phyloP scores from a whole-genome alignment of 2,888 invertebrate genomes.

The Allacma fusca region DNA sequence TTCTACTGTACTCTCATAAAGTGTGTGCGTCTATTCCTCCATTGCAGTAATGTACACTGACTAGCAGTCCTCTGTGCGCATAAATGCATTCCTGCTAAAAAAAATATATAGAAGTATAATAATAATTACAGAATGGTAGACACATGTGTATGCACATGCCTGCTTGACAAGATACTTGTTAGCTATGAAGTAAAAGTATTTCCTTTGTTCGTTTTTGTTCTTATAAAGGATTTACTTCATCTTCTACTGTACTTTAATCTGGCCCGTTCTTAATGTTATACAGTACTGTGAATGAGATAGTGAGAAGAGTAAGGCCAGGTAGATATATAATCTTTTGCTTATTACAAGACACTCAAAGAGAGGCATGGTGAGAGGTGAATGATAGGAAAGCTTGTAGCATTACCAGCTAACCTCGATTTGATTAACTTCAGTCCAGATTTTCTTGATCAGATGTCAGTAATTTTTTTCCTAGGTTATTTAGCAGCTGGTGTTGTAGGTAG shows the following conservation, averaged over 20 bases:
- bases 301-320: not conserved
- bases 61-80: too few relatives aligned
- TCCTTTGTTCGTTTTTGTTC: slow-evolving; percentile 24
- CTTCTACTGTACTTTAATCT: slow-evolving; percentile 5
- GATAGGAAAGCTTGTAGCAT: too few relatives aligned
- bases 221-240: not conserved
- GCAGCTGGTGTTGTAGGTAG: not conserved
- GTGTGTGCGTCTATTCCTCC: too few relatives aligned
- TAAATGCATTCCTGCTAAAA: too few relatives aligned
- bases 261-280: not conserved
- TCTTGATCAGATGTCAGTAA: not conserved
- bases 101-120: too few relatives aligned
- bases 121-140: too few relatives aligned
- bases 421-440: slow-evolving; percentile 11
- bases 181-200: slow-evolving; percentile 31
- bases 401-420: not conserved
- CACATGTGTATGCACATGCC: too few relatives aligned
- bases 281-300: not conserved
- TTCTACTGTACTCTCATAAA: too few relatives aligned
- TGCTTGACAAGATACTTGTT: not conserved
- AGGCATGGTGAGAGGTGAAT: not conserved
- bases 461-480: not conserved
- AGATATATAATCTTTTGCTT: too few relatives aligned
- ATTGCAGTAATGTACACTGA: too few relatives aligned
- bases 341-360: not conserved